These are phyloP conservation scores for Heteropelma amictum DNA, from an alignment of 2,888 invertebrate species.

Conservation along the genomic window DNA sequence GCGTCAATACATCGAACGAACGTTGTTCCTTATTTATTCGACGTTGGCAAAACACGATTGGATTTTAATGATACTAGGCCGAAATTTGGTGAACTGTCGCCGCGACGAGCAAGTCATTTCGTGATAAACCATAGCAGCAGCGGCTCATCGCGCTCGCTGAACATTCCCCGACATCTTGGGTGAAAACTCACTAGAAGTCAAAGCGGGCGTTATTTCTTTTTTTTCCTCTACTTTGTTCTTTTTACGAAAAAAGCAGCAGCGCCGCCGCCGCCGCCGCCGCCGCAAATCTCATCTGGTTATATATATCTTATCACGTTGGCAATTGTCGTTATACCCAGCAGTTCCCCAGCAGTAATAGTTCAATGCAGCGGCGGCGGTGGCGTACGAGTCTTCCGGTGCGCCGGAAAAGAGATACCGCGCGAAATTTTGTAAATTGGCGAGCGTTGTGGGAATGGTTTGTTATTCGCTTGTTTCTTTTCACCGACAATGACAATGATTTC, in stretches of 20 bases:
- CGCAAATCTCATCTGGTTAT: too few relatives aligned
- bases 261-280: background rate
- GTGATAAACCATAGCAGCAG: slow-evolving; percentile 62
- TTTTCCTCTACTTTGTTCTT: background rate
- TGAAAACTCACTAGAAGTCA: slow-evolving; percentile 72
- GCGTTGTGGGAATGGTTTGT: too few relatives aligned
- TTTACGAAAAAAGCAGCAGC: background rate
- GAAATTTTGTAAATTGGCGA: too few relatives aligned
- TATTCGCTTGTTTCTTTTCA: too few relatives aligned
- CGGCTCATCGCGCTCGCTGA: slow-evolving; percentile 71
- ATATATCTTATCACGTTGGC: background rate
- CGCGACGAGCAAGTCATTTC: slow-evolving; percentile 73
- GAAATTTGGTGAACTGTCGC: slow-evolving; percentile 65
- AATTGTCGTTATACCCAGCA: background rate
- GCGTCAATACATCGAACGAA: too few relatives aligned
- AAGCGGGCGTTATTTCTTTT: slow-evolving; percentile 51
- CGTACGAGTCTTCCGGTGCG: too few relatives aligned
- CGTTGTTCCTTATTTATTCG: background rate
- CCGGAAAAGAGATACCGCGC: too few relatives aligned
- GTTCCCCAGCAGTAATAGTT: too few relatives aligned
- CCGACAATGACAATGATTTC: background rate
- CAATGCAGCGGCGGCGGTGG: too few relatives aligned
- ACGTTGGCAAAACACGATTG: background rate
- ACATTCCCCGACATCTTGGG: slow-evolving; percentile 76
- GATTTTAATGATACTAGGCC: slow-evolving; percentile 69